A percentile compares a stretch with the other conserved stretches of the same genome.
Evolutionary conservation across 2,888 invertebrate genomes (phyloP).

Genomic region (Hoplodrina blanda): DNA sequence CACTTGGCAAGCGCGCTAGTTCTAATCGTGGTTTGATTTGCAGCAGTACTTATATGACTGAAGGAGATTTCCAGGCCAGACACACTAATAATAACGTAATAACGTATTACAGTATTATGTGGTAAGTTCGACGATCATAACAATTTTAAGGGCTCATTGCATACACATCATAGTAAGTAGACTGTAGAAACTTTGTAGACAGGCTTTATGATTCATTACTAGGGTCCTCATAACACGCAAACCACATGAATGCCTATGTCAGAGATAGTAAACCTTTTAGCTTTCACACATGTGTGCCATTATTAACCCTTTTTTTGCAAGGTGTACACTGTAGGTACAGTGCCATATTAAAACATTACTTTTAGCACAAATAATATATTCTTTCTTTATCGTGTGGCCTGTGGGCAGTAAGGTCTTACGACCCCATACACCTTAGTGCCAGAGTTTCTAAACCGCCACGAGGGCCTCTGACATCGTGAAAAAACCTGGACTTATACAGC

Average conservation of each 20-base stretch:
- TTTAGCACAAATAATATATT: too few relatives aligned
- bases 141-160: constrained; percentile 10
- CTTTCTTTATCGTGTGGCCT: too few relatives aligned
- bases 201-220: not conserved
- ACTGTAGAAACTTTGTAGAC: constrained; percentile 24
- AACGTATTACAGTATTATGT: constrained; percentile 3
- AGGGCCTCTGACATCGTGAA: too few relatives aligned
- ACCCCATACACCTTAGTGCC: too few relatives aligned
- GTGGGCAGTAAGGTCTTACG: too few relatives aligned
- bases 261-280: not conserved
- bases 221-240: not conserved
- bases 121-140: constrained; percentile 2
- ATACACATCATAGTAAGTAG: not conserved
- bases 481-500: too few relatives aligned
- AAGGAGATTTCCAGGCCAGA: constrained; percentile 39
- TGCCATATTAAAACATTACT: too few relatives aligned
- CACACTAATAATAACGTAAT: constrained; percentile 31
- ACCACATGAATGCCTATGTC: not conserved
- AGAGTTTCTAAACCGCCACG: too few relatives aligned
- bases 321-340: too few relatives aligned
- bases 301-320: not conserved
- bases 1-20: constrained; percentile 54
- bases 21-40: constrained; percentile 53
- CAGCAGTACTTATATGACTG: constrained; percentile 23
- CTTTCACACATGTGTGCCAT: too few relatives aligned